Base-by-base conservation (phyloP, 2,888 invertebrate genomes). In the Amaurobius ferox region DNA sequence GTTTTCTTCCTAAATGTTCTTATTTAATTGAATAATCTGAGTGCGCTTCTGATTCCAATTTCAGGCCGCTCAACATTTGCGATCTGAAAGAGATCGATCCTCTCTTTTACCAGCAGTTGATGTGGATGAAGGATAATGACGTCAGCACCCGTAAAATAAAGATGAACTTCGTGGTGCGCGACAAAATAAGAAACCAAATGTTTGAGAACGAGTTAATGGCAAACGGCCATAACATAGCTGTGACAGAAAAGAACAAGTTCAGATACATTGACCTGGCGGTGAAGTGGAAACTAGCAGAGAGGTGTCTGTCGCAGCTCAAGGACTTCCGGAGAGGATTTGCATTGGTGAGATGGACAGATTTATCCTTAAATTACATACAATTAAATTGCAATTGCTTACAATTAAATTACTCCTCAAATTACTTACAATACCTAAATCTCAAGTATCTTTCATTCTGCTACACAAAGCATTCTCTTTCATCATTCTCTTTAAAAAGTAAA, bases 201-300 rank as follows among this genome's bases (percentile, higher is more conserved):
- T 13, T 48, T 40, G 39, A 67, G 0, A 23, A 16, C 16, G 68
- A 74, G n/a, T 32, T 81, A 29, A 29, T 79, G 7, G 26, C 19
- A 11, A 55, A 48, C 11, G 80, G 73, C 1, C 32, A 6, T 0
- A 28, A 61, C 28, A 61, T 67, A n/a, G 30, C 2, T 0, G 70
- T 81, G 29, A 74, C 81, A 26, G 81, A 81, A 39, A 40, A 81
- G 16, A 81, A 81, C 32, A 81, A 81, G 44, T 55, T 26, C 19
- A 19, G 28, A n/a, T 81, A 68, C 40, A 74, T 81, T 13, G 68
- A 68, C 23, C 26, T 23, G 5, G 73, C 55, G 13, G 1, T 81
- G 30, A 74, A 44, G 32, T 68, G 81, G 74, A 74, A 62, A 26
- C 23, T 81, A 23, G 70, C 44, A 13, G 74, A 70, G 44, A 67